These are phyloP conservation scores for Diorhabda sublineata DNA, from an alignment of 1,140 invertebrate genomes.

Conservation along the genomic window DNA sequence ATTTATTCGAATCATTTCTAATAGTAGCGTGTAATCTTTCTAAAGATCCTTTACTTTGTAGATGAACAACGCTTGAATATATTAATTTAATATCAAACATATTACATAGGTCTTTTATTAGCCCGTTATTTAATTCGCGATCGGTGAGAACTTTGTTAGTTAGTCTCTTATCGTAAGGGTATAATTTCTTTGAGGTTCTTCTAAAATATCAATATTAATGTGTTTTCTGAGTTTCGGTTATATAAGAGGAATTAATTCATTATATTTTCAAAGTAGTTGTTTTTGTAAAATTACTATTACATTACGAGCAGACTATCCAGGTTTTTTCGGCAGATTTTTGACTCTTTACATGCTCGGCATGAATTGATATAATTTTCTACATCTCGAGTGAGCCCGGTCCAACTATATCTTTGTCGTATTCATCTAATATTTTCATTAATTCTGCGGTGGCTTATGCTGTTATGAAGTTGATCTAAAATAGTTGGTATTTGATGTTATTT, in stretches of 20 bases:
- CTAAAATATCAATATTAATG: constrained; percentile 5
- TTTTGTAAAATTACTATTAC: constrained; percentile 15
- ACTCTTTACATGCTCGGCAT: no score
- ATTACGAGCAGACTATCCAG: no score
- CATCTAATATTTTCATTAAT: constrained; percentile 3
- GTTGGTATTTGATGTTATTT: not conserved
- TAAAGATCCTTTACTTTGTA: constrained; percentile 25
- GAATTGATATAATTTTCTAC: no score
- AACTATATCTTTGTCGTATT: no score
- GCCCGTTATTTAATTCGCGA: constrained; percentile 13
- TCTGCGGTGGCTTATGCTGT: constrained; percentile 17
- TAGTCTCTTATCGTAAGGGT: constrained; percentile 22
- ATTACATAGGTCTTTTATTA: constrained; percentile 16
- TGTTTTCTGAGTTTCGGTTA: constrained; percentile 21
- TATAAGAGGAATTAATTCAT: constrained; percentile 20
- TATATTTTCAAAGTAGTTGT: constrained; percentile 18
- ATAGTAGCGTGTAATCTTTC: constrained; percentile 29
- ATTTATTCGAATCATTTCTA: constrained; percentile 24
- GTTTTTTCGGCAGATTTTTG: no score
- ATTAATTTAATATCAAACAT: constrained; percentile 21
- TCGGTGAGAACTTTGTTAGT: constrained; percentile 18
- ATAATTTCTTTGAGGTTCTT: constrained; percentile 13
- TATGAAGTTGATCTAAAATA: constrained; percentile 15
- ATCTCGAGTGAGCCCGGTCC: no score
- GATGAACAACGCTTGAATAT: constrained; percentile 12